Conservation (phyloP, 2,888 invertebrate genomes). For the Lepidonotus clava region DNA sequence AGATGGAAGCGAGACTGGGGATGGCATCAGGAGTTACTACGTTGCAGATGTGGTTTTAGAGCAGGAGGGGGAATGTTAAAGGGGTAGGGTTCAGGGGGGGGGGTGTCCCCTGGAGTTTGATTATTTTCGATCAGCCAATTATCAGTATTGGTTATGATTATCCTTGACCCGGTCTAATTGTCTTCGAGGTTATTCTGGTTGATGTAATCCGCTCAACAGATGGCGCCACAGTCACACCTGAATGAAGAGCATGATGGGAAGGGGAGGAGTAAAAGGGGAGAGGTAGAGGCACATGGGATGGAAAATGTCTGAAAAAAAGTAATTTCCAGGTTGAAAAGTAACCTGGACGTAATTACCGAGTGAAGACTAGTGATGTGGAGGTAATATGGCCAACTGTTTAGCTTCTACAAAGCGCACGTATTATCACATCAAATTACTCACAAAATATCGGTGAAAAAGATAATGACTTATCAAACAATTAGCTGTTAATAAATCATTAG, state of each 20-base stretch:
- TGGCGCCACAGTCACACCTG: conserved; percentile 21
- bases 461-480: background rate
- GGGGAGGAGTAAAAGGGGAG: background rate
- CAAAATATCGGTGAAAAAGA: background rate
- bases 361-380: background rate
- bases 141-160: background rate
- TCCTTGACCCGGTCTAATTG: no score
- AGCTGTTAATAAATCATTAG: background rate
- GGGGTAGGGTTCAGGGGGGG: background rate
- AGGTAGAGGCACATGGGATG: background rate
- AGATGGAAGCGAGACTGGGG: background rate
- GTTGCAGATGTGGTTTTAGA: background rate
- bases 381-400: background rate
- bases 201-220: conserved; percentile 31
- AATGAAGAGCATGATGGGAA: background rate
- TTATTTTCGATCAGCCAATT: conserved; percentile 28
- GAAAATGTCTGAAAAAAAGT: background rate
- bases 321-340: no score
- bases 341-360: background rate
- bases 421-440: background rate
- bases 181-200: conserved; percentile 37
- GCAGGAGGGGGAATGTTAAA: background rate
- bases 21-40: background rate
- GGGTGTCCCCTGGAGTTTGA: background rate
- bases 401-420: background rate